phyloP scores from a whole-genome alignment of 2,888 invertebrate species.

The Limnephilus marmoratus region DNA sequence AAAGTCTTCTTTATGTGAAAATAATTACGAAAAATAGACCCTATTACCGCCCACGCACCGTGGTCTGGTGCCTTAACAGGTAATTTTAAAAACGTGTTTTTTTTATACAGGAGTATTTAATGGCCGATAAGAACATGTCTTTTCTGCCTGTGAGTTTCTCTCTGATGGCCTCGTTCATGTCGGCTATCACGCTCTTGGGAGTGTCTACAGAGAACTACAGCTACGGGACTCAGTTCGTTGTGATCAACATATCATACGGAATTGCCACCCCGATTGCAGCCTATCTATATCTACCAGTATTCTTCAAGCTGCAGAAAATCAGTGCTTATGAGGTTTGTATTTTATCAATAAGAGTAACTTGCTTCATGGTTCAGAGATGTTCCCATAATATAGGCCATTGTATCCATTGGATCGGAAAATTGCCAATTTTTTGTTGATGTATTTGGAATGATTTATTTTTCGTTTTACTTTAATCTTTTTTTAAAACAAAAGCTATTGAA shows the following conservation, averaged over 20 bases:
- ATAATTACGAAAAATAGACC: too few species aligned
- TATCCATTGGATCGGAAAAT: too few species aligned
- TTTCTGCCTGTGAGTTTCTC: conserved; percentile 90
- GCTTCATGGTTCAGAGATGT: background rate
- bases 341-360: background rate
- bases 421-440: too few species aligned
- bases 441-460: too few species aligned
- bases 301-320: conserved; percentile 88
- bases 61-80: background rate
- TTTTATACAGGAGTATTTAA: conserved; percentile 85
- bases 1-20: too few species aligned
- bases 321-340: conserved; percentile 88
- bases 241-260: conserved; percentile 86
- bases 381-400: too few species aligned
- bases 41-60: too few species aligned
- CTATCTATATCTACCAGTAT: conserved; percentile 89
- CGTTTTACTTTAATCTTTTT: too few species aligned
- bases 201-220: conserved; percentile 92
- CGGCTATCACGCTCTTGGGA: conserved; percentile 92
- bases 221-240: conserved; percentile 87
- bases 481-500: too few species aligned
- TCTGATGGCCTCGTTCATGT: conserved; percentile 96
- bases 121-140: conserved; percentile 89
- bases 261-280: conserved; percentile 88
- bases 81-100: background rate